Evolutionary conservation across 2,113 vertebrate genomes (phyloP).

Genomic region (Speoplatyrhinus poulsoni): DNA sequence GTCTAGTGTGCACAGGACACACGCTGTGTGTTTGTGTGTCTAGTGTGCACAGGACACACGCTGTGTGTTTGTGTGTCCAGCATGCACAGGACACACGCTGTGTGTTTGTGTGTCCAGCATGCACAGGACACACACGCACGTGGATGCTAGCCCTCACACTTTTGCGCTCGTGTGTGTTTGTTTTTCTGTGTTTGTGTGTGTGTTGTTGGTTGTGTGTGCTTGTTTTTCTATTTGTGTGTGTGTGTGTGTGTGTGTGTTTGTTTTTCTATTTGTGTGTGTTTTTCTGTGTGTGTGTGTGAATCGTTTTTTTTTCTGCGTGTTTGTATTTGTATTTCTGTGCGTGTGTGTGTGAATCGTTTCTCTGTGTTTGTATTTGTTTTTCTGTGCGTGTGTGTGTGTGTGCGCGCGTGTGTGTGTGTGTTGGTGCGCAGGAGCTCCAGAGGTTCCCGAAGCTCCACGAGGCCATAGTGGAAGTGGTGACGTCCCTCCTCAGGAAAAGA

Average conservation of each 20-base stretch:
- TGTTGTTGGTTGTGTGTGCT: background rate
- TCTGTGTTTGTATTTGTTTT: background rate
- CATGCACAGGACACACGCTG: too few relatives aligned
- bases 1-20: too few relatives aligned
- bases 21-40: too few relatives aligned
- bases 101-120: too few relatives aligned
- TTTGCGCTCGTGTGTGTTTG: background rate
- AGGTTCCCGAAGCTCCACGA: constrained; percentile 97
- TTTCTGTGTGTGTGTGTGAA: background rate
- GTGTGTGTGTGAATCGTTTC: background rate
- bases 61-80: too few relatives aligned
- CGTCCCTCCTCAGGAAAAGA: constrained; percentile 91
- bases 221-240: background rate
- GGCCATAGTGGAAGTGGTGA: constrained; percentile 98
- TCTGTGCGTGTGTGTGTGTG: background rate
- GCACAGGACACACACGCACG: too few relatives aligned
- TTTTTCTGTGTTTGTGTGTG: background rate
- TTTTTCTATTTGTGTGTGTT: background rate
- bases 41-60: too few relatives aligned
- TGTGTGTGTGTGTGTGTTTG: background rate
- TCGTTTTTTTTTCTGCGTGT: background rate
- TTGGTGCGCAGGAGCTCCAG: constrained; percentile 84
- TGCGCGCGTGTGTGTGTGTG: background rate
- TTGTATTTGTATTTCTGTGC: background rate
- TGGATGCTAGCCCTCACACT: background rate